Base-by-base conservation (phyloP, 2,797 vertebrate genomes). In the Darevskia mixta region DNA sequence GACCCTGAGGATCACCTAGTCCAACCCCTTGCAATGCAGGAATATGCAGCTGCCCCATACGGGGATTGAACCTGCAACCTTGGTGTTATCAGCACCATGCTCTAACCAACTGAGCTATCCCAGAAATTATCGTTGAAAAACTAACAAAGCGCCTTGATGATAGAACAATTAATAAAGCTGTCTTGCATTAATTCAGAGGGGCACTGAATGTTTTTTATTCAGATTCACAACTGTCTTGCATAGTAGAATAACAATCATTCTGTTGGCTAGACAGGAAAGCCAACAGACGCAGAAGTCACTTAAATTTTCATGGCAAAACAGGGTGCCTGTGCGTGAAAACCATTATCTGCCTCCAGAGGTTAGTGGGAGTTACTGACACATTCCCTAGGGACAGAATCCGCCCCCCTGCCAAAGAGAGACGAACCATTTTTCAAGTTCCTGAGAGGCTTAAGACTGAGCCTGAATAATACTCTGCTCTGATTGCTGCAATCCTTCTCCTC, bases 371-470 rank as follows among this genome's bases (percentile, higher is more conserved):
- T 77, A 49, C 23, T 25, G 15, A 49, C 15, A 20, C 5, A 17
- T 78, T 83, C 49, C 75, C 64, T 8, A 43, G 17, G 32, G 64
- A 78, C 4, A 29, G 76, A 55, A 29, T 55, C n/a, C 64, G 41
- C 4, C 45, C 43, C 49, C 27, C 45, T 23, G 23, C 7, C 18
- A 32, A 83, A 83, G 69, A 6, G 32, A 69, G 29, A 45, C 17
- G 81, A 88, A 71, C 64, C 8, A 83, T 87, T 83, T 82, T 77
- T 77, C 81, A 69, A 71, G 80, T 35, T 88, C 43, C 64, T 11
- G 32, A n/a, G 81, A 58, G 64, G 64, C 25, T 83, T 78, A 71
- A 29, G 66, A n/a, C 17, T 69, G 64, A 41, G 73, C 64, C 43
- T 69, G 86, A 71, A 82, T 78, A 83, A 78, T 83, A 17, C 73